These are phyloP conservation scores for Nebria salina DNA, from an alignment of 2,888 invertebrate species.

Conservation along the genomic window DNA sequence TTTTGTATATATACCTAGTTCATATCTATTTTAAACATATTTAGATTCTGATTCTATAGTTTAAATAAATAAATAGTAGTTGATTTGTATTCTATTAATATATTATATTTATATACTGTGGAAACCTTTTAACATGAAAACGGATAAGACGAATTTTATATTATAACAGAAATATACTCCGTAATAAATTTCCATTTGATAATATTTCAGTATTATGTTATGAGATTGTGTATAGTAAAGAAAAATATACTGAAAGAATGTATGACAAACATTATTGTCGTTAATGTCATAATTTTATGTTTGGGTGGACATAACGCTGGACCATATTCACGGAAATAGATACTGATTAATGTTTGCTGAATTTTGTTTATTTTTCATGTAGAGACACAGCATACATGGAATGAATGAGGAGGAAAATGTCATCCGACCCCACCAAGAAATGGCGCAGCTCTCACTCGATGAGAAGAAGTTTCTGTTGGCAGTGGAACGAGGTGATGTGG, in stretches of 20 bases:
- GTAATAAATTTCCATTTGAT: background rate
- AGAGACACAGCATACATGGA: slow-evolving; percentile 90
- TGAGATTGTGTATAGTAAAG: background rate
- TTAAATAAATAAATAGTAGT: no score
- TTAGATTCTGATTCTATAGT: no score
- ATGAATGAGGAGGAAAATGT: slow-evolving; percentile 93
- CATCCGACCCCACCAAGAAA: slow-evolving; percentile 89
- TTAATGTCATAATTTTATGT: slow-evolving; percentile 12
- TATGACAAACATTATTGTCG: background rate
- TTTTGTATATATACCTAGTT: background rate
- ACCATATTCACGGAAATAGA: slow-evolving; percentile 22
- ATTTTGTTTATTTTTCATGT: slow-evolving; percentile 32
- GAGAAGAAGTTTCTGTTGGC: slow-evolving; percentile 96
- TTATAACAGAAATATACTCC: no score
- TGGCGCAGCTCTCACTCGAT: slow-evolving; percentile 81
- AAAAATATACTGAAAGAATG: background rate
- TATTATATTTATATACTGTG: no score
- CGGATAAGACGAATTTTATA: background rate
- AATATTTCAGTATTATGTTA: background rate
- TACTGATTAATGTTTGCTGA: slow-evolving; percentile 23
- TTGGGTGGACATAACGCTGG: slow-evolving; percentile 3
- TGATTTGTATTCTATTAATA: no score
- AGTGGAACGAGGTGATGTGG: slow-evolving; percentile 96
- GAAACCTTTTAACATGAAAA: no score
- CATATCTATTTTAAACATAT: no score